These are phyloP conservation scores for Plutomurus gul DNA, from an alignment of 1,140 invertebrate genomes.

Conservation along the genomic window DNA sequence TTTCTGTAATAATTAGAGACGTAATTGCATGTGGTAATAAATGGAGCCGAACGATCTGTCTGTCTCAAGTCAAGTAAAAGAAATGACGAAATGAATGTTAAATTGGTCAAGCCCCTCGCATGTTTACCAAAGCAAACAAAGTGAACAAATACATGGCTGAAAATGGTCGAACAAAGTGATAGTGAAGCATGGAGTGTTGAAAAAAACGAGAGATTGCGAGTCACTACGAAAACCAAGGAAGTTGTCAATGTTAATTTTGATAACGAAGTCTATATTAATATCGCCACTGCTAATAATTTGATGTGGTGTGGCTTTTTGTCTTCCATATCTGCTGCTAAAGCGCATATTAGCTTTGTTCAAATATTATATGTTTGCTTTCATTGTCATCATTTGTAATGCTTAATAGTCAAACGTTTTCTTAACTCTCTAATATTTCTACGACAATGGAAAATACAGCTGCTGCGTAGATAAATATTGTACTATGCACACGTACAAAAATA, in stretches of 20 bases:
- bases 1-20: background rate
- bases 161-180: background rate
- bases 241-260: slow-evolving; percentile 25
- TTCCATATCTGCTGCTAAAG: background rate
- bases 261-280: slow-evolving; percentile 24
- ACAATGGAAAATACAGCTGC: too few relatives aligned
- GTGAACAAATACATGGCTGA: background rate
- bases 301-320: background rate
- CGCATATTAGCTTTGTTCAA: background rate
- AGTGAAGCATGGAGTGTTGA: background rate
- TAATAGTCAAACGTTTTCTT: too few relatives aligned
- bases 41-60: background rate
- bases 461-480: too few relatives aligned
- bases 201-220: background rate
- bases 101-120: too few relatives aligned
- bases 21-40: background rate
- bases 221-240: background rate
- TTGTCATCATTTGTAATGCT: too few relatives aligned
- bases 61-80: slow-evolving; percentile 8
- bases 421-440: too few relatives aligned
- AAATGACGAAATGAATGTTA: background rate
- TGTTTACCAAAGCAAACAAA: background rate
- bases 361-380: too few relatives aligned
- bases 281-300: too few relatives aligned
- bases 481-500: too few relatives aligned